These are phyloP conservation scores for Pristionchus fissidentatus DNA, from an alignment of 2,888 invertebrate species.

Conservation along the genomic window DNA sequence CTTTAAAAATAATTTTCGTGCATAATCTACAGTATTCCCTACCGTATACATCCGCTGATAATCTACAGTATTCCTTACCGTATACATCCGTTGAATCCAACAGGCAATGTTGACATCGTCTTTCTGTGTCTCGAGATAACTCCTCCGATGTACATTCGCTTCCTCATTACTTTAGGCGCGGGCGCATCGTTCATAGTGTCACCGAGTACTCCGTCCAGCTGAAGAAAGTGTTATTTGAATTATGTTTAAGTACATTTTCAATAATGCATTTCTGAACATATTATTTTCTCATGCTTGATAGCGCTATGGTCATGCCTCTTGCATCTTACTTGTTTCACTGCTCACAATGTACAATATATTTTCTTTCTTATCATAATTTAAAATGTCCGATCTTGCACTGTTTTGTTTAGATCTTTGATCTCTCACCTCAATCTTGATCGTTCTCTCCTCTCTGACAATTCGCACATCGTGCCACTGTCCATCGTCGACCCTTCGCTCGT, in stretches of 20 bases:
- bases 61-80: slow-evolving; percentile 46
- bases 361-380: background rate
- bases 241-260: no score
- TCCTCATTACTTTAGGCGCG: slow-evolving; percentile 71
- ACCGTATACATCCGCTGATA: background rate
- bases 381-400: background rate
- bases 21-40: no score
- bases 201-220: slow-evolving; percentile 65
- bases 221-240: no score
- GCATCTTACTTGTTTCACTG: background rate
- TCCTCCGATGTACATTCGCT: slow-evolving; percentile 73
- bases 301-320: no score
- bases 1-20: no score
- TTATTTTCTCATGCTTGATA: no score
- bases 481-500: slow-evolving; percentile 66
- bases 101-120: slow-evolving; percentile 60
- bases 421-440: slow-evolving; percentile 54
- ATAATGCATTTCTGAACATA: no score
- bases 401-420: no score
- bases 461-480: slow-evolving; percentile 71
- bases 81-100: slow-evolving; percentile 71
- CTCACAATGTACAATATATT: background rate
- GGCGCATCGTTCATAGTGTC: slow-evolving; percentile 67
- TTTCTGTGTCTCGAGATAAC: slow-evolving; percentile 71
- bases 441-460: slow-evolving; percentile 59